phyloP scores from a whole-genome alignment of 2,797 vertebrate species.

The Eulemur albifrons region DNA sequence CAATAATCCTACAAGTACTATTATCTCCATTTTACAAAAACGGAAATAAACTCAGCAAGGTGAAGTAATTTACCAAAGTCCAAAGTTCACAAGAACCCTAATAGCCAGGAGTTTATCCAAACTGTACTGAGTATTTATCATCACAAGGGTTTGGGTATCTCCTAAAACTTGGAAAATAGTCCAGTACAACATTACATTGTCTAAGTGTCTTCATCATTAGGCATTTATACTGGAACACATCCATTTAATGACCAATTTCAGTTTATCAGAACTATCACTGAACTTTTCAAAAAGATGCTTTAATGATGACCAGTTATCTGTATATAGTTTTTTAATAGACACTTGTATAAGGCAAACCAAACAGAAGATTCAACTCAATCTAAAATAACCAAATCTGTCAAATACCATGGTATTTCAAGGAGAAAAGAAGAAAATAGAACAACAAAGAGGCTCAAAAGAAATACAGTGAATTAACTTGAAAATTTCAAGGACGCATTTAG shows the following conservation, averaged over 20 bases:
- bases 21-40: conserved; percentile 12
- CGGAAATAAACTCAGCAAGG: conserved; percentile 10
- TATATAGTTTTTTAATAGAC: not conserved
- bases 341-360: conserved; percentile 32
- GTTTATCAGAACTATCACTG: conserved; percentile 30
- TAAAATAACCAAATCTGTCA: conserved; percentile 39
- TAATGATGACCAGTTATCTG: conserved; percentile 1
- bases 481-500: conserved; percentile 24
- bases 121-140: conserved; percentile 22
- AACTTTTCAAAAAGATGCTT: conserved; percentile 23
- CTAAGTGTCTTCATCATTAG: conserved; percentile 14
- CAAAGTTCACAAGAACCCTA: not conserved
- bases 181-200: not conserved
- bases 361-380: conserved; percentile 4
- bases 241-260: conserved; percentile 3
- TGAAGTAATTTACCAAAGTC: conserved; percentile 20
- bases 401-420: conserved; percentile 32
- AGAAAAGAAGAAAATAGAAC: conserved; percentile 4
- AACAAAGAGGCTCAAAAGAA: conserved; percentile 45
- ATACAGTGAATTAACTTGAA: not conserved
- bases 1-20: not conserved
- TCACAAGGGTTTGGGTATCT: not conserved
- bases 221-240: not conserved
- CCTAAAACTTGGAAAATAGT: conserved; percentile 4
- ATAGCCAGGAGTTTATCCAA: not conserved